Percentiles rank a stretch among this genome's conserved stretches.
Evolutionary conservation across 2,113 vertebrate genomes (phyloP).

Genomic region (Rhodinocichla rosea): DNA sequence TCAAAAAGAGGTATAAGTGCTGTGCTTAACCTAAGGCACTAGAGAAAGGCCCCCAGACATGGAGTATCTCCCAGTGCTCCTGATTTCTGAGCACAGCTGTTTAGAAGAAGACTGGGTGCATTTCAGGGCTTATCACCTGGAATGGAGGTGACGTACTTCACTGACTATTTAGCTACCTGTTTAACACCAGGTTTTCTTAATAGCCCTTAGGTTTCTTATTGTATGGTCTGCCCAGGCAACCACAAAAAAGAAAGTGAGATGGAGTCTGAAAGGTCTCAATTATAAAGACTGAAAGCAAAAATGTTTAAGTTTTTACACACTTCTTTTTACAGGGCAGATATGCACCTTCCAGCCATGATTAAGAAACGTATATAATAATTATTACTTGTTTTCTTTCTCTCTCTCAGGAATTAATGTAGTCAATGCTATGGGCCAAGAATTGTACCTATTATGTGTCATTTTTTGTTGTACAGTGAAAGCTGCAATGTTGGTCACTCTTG

Average conservation of each 20-base stretch:
- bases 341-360: not conserved
- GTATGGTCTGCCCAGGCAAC: not conserved
- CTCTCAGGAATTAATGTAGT: not conserved
- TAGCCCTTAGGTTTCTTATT: not conserved
- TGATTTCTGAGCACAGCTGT: not conserved
- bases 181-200: not conserved
- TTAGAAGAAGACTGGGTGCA: not conserved
- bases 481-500: not conserved
- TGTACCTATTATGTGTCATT: not conserved
- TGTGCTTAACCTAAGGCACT: not conserved
- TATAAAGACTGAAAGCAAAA: not conserved
- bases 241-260: not conserved
- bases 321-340: not conserved
- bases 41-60: not conserved
- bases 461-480: not conserved
- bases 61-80: not conserved
- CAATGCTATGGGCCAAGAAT: not conserved
- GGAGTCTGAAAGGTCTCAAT: not conserved
- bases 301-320: fast-evolving
- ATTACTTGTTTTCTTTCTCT: not conserved
- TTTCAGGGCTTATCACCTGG: not conserved
- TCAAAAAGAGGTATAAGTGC: not conserved
- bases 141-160: not conserved
- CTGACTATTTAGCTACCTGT: not conserved
- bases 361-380: not conserved